Evolutionary conservation across 2,888 invertebrate genomes (phyloP).

Genomic region (Aquatica leii): DNA sequence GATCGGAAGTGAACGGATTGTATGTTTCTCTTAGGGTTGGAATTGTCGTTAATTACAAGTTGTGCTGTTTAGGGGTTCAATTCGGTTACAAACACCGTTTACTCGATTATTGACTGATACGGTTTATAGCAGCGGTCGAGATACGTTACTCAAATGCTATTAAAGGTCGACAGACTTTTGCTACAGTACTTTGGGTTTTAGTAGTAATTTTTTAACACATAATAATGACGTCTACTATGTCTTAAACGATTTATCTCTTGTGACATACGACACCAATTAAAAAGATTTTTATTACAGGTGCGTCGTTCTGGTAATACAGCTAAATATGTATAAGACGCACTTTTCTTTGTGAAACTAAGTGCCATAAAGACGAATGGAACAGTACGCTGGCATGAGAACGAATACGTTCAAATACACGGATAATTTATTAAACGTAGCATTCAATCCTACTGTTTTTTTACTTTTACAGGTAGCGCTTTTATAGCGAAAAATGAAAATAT

Average conservation of each 20-base stretch:
- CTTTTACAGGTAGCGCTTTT: constrained; percentile 32
- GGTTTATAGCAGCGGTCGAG: constrained; percentile 28
- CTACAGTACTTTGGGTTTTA: no score
- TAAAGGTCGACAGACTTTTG: background rate
- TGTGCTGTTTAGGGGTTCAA: constrained; percentile 29
- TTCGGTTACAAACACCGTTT: constrained; percentile 30
- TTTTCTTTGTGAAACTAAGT: constrained; percentile 42
- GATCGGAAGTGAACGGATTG: constrained; percentile 29
- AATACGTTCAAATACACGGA: no score
- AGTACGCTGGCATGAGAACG: constrained; percentile 46
- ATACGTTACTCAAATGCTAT: constrained; percentile 22
- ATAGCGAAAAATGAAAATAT: constrained; percentile 19
- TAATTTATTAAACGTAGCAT: constrained; percentile 44
- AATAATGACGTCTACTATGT: background rate
- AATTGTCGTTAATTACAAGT: constrained; percentile 32
- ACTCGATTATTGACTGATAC: constrained; percentile 32
- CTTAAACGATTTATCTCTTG: background rate
- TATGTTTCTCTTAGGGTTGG: constrained; percentile 19
- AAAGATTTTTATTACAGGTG: background rate
- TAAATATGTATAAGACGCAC: constrained; percentile 36
- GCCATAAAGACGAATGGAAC: constrained; percentile 50
- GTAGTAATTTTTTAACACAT: no score
- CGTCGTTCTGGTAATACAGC: constrained; percentile 5
- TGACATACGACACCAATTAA: constrained; percentile 9
- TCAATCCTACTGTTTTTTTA: constrained; percentile 25